These are phyloP conservation scores for Burhinus bistriatus DNA, from an alignment of 2,113 vertebrate species.

Conservation along the genomic window DNA sequence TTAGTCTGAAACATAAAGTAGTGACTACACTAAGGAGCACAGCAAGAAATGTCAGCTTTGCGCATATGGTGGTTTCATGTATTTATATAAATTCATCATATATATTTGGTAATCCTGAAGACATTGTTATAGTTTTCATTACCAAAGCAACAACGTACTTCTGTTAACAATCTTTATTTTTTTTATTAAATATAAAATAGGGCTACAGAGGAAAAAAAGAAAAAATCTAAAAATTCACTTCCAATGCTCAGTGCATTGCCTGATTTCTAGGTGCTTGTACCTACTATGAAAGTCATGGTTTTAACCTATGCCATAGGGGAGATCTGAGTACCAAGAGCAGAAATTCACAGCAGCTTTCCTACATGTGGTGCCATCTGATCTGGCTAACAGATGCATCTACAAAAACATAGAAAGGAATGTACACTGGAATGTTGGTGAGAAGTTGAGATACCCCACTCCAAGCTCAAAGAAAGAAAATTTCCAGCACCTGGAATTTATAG, in stretches of 20 bases:
- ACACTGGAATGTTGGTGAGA: not conserved
- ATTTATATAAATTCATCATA: not conserved
- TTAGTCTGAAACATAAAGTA: not conserved
- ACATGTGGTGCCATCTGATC: not conserved
- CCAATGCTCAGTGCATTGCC: not conserved
- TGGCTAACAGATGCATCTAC: not conserved
- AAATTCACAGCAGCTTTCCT: not conserved
- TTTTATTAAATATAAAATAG: not conserved
- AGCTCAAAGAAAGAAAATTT: not conserved
- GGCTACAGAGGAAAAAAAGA: not conserved
- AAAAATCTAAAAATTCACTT: not conserved
- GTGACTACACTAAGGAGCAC: not conserved
- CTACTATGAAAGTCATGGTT: not conserved
- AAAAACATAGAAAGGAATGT: fast-evolving
- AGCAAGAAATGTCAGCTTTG: not conserved
- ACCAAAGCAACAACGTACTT: not conserved
- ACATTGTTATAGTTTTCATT: not conserved
- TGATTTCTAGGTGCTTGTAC: not conserved
- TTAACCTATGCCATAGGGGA: not conserved
- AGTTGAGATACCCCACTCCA: not conserved
- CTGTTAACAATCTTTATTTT: not conserved
- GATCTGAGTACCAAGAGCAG: not conserved
- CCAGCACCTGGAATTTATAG: not conserved
- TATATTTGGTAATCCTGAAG: not conserved
- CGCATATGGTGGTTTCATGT: not conserved